Percentiles rank a stretch among this genome's conserved stretches.
These are phyloP conservation scores for Phainopepla nitens DNA, from an alignment of 2,113 vertebrate species.

Conservation along the genomic window DNA sequence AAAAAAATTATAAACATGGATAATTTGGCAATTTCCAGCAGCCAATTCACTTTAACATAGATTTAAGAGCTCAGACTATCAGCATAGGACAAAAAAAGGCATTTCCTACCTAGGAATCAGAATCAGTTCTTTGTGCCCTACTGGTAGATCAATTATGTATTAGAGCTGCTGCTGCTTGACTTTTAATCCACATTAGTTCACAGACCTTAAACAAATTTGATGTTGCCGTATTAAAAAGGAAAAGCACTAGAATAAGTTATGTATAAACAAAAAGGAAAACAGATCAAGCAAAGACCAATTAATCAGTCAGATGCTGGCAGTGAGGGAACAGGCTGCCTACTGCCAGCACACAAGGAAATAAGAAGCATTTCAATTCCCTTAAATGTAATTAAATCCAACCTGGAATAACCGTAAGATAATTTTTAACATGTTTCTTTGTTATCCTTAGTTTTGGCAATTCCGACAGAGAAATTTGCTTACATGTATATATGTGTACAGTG, in stretches of 20 bases:
- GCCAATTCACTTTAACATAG: neutral
- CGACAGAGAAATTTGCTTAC: neutral
- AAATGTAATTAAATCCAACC: neutral
- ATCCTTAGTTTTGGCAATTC: neutral
- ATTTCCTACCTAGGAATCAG: neutral
- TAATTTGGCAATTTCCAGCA: neutral
- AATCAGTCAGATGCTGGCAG: neutral
- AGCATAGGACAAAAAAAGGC: neutral
- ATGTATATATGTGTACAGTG: neutral
- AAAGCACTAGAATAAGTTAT: neutral
- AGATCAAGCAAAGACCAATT: conserved; percentile 5
- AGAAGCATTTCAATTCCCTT: neutral
- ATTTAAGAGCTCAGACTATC: neutral
- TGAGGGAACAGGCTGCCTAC: neutral
- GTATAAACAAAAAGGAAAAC: neutral
- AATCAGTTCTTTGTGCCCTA: neutral
- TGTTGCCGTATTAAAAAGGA: conserved; percentile 3
- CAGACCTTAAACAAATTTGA: conserved; percentile 27
- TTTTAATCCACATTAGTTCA: conserved; percentile 49
- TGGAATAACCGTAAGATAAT: neutral
- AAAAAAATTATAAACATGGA: neutral
- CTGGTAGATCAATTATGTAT: conserved; percentile 44
- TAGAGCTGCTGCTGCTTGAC: neutral
- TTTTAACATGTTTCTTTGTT: neutral
- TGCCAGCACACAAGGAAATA: neutral